These are phyloP conservation scores for Hylaeus anthracinus DNA, from an alignment of 1,140 invertebrate species.

Conservation along the genomic window DNA sequence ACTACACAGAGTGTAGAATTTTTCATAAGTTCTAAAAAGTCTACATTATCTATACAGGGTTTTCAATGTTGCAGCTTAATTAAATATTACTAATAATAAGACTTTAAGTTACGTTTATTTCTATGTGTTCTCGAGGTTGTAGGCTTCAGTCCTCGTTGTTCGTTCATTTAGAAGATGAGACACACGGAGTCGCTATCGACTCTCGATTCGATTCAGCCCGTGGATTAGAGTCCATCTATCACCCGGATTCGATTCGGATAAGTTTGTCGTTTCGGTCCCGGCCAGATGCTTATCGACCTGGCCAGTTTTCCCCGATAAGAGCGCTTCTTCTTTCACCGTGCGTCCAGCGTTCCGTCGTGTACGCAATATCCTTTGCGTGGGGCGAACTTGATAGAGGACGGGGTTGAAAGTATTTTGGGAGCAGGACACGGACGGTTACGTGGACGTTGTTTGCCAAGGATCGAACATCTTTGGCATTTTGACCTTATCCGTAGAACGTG, in stretches of 20 bases:
- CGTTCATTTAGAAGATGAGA: neutral
- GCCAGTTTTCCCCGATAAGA: conserved; percentile 43
- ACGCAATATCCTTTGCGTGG: conserved; percentile 25
- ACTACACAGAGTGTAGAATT: too few species aligned
- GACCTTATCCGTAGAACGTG: neutral
- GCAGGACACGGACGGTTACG: conserved; percentile 20
- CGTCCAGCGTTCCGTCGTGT: conserved; percentile 30
- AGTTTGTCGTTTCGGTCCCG: conserved; percentile 44
- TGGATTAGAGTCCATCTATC: conserved; percentile 73
- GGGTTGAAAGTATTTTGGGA: conserved; percentile 5
- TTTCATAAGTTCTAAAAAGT: too few species aligned
- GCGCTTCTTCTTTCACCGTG: neutral
- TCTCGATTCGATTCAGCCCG: conserved; percentile 36
- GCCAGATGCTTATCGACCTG: conserved; percentile 67
- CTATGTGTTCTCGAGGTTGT: too few species aligned
- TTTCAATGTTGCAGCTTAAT: too few species aligned
- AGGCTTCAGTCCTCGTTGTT: neutral
- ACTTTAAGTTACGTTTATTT: too few species aligned
- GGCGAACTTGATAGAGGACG: neutral
- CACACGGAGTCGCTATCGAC: conserved; percentile 9
- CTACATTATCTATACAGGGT: too few species aligned
- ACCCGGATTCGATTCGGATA: conserved; percentile 73
- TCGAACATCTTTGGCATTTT: neutral
- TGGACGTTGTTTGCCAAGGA: neutral
- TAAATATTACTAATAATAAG: too few species aligned